A percentile compares a stretch with the other conserved stretches of the same genome.
Conservation (phyloP, 2,888 invertebrate genomes). For the Leucophenga maculata region DNA sequence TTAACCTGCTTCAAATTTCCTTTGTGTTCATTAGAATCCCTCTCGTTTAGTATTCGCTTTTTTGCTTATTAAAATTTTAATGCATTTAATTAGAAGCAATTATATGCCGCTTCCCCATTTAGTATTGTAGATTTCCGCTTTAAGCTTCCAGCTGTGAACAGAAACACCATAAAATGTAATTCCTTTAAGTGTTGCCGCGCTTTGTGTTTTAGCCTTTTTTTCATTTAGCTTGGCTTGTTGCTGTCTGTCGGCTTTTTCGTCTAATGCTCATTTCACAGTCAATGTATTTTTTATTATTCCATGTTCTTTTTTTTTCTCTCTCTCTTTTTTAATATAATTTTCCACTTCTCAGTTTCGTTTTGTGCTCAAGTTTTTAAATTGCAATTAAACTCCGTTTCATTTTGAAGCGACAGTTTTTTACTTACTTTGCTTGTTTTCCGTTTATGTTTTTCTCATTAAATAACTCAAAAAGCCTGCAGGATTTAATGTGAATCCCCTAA, state of each 20-base stretch:
- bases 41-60: not conserved
- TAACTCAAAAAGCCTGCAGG: not conserved
- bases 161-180: constrained; percentile 2
- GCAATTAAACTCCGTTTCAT: constrained; percentile 11
- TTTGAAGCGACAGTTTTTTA: not conserved
- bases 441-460: not conserved
- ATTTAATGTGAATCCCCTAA: not conserved
- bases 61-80: constrained; percentile 1
- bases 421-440: not conserved
- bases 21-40: too few relatives aligned
- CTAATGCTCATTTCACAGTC: constrained; percentile 11
- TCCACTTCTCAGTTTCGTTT: not conserved
- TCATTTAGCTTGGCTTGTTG: not conserved
- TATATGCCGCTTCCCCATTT: not conserved
- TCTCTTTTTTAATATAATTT: not conserved
- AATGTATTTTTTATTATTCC: not conserved
- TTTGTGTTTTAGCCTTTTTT: not conserved
- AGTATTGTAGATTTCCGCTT: not conserved
- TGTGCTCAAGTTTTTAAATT: constrained; percentile 10
- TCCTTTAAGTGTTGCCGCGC: constrained; percentile 10
- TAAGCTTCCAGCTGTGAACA: not conserved
- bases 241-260: not conserved
- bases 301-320: not conserved
- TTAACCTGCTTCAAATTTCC: too few relatives aligned
- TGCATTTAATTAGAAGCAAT: constrained; percentile 9